Evolutionary conservation across 2,888 invertebrate species (phyloP).

Genomic region (Eupithecia exiguata): DNA sequence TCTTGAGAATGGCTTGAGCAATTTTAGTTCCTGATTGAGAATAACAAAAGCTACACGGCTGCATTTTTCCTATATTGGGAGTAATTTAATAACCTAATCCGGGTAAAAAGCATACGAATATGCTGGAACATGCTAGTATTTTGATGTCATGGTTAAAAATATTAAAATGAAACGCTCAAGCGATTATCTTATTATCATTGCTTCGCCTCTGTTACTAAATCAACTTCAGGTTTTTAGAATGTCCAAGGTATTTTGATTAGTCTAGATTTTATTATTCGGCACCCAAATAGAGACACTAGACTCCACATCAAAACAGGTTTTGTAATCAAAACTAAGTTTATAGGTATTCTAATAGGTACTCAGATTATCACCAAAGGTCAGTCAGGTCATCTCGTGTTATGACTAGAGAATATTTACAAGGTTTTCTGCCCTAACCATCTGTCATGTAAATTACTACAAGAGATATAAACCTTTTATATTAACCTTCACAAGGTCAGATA

Average conservation of each 20-base stretch:
- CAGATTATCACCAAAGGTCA: background rate
- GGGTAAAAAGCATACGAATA: too few species aligned
- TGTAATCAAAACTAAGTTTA: background rate
- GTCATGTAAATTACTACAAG: background rate
- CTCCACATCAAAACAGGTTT: background rate
- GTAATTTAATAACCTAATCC: too few species aligned
- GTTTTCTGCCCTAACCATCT: background rate
- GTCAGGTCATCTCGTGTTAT: background rate
- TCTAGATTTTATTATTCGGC: background rate
- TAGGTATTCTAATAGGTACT: background rate
- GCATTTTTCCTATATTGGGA: background rate
- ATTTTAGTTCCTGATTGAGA: too few species aligned
- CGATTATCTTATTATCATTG: background rate
- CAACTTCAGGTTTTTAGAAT: background rate
- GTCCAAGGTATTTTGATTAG: background rate
- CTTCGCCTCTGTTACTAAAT: background rate
- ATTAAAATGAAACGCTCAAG: background rate
- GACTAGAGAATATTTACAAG: background rate
- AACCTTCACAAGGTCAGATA: slow-evolving; percentile 26
- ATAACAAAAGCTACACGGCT: background rate
- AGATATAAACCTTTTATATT: background rate
- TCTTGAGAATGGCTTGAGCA: too few species aligned
- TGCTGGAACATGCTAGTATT: background rate
- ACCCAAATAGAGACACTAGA: background rate
- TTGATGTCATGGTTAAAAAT: background rate